These are phyloP conservation scores for Magallana ariakensis DNA, from an alignment of 1,140 invertebrate genomes.

Conservation along the genomic window DNA sequence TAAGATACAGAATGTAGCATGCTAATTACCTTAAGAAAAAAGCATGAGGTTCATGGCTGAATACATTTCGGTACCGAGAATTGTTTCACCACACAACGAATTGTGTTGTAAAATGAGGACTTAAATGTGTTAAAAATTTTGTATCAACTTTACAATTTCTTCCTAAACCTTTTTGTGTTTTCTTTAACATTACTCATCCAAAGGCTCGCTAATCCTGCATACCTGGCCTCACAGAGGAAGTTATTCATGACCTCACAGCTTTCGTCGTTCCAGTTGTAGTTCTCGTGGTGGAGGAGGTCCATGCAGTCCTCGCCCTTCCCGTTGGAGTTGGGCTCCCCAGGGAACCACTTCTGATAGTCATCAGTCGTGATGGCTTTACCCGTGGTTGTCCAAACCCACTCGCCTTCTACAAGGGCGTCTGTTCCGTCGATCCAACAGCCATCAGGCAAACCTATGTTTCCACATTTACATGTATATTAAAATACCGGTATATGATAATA, in stretches of 20 bases:
- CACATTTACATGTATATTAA: not conserved
- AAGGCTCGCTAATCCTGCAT: not conserved
- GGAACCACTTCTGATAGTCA: slow-evolving; percentile 50
- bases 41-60: too few relatives aligned
- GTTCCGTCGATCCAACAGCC: slow-evolving; percentile 56
- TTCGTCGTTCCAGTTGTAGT: slow-evolving; percentile 57
- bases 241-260: slow-evolving; percentile 47
- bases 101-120: too few relatives aligned
- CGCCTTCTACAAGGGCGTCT: slow-evolving; percentile 51
- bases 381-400: slow-evolving; percentile 51
- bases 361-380: slow-evolving; percentile 32
- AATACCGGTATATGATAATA: not conserved
- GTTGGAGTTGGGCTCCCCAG: slow-evolving; percentile 50
- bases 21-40: too few relatives aligned
- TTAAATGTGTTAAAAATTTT: too few relatives aligned
- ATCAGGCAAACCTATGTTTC: slow-evolving; percentile 35
- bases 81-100: too few relatives aligned
- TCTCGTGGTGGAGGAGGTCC: slow-evolving; percentile 53
- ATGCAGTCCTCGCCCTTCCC: slow-evolving; percentile 53
- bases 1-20: too few relatives aligned
- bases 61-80: too few relatives aligned
- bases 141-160: too few relatives aligned
- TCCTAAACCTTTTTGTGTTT: too few relatives aligned
- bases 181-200: too few relatives aligned
- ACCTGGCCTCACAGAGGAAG: slow-evolving; percentile 55